Conservation (phyloP, 2,888 invertebrate genomes). For the Dysmachus trigonus region DNA sequence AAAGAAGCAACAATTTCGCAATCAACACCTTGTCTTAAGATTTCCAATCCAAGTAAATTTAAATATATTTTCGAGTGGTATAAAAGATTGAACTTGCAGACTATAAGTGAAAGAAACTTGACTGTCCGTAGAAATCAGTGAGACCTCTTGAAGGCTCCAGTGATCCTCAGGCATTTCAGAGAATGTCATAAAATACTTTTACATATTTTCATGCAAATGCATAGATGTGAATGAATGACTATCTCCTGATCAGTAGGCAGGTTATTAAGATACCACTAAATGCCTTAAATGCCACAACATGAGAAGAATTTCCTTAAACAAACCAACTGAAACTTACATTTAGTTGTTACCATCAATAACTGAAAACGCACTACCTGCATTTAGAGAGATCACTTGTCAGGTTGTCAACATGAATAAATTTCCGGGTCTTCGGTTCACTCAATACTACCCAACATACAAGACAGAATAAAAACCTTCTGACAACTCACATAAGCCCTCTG, state of each 20-base stretch:
- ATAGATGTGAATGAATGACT: background rate
- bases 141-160: background rate
- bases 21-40: background rate
- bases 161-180: background rate
- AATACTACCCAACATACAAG: background rate
- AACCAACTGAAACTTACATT: background rate
- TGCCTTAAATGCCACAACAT: background rate
- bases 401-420: background rate
- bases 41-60: background rate
- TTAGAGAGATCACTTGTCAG: background rate
- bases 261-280: background rate
- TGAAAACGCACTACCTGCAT: slow-evolving; percentile 1
- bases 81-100: slow-evolving; percentile 41
- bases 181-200: background rate
- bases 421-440: background rate
- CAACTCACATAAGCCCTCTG: background rate
- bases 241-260: background rate
- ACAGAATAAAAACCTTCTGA: background rate
- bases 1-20: slow-evolving; percentile 42
- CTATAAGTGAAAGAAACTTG: slow-evolving; percentile 13
- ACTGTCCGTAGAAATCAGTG: background rate
- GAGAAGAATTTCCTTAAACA: background rate
- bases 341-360: background rate
- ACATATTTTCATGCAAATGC: slow-evolving; percentile 2
- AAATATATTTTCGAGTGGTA: background rate